Conservation (phyloP, 2,113 vertebrate genomes). For the Gulo gulo region DNA sequence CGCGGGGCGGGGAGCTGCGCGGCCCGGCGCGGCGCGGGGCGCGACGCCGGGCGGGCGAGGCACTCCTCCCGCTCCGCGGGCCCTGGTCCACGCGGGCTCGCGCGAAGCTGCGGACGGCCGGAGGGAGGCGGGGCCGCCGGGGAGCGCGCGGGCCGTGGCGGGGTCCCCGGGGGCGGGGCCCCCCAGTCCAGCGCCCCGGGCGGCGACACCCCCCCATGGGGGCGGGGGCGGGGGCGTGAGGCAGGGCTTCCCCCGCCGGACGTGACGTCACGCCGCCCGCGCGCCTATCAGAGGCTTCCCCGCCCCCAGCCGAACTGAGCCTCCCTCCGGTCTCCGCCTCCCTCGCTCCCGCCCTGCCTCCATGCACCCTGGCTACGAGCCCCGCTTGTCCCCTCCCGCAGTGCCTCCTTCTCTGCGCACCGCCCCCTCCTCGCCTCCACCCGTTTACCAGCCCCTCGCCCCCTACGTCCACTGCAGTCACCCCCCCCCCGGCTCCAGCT, state of each 20-base stretch:
- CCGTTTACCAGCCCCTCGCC: rapidly evolving
- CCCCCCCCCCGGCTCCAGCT: background rate
- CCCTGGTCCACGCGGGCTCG: rapidly evolving
- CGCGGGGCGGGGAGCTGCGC: background rate
- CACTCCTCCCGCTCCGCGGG: background rate
- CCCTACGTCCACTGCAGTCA: background rate
- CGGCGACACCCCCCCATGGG: conserved; percentile 74
- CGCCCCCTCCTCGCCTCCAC: background rate
- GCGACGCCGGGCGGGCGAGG: background rate
- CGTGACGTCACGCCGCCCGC: conserved; percentile 76
- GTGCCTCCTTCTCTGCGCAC: background rate
- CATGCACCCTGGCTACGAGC: background rate
- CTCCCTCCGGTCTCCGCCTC: background rate
- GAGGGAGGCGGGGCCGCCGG: background rate
- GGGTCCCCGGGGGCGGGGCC: conserved; percentile 30
- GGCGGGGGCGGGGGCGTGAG: conserved; percentile 62
- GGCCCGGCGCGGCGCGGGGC: background rate
- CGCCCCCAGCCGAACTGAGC: conserved; percentile 37
- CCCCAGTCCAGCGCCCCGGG: conserved; percentile 34
- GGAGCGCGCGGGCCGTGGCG: background rate
- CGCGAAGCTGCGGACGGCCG: rapidly evolving
- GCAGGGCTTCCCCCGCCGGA: conserved; percentile 83
- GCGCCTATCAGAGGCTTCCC: conserved; percentile 74
- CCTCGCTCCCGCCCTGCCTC: background rate
- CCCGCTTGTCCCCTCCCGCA: rapidly evolving